Percentiles rank a stretch among this genome's conserved stretches.
These are phyloP conservation scores for Urocynchramus pylzowi DNA, from an alignment of 2,113 vertebrate genomes.

Conservation along the genomic window DNA sequence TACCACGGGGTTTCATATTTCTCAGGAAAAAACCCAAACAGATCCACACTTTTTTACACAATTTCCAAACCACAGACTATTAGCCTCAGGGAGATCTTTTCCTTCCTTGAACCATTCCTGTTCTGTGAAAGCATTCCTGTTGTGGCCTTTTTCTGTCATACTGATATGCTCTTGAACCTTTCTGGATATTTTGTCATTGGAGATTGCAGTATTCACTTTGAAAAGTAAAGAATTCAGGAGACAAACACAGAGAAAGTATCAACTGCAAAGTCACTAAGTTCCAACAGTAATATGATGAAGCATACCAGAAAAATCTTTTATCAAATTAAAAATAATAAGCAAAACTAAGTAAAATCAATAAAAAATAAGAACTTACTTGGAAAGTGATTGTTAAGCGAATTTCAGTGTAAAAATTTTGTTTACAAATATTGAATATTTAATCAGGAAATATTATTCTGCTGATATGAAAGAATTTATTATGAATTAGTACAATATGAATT, in stretches of 20 bases:
- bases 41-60: not conserved
- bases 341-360: not conserved
- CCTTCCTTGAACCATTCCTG: not conserved
- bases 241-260: not conserved
- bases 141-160: not conserved
- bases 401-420: not conserved
- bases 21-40: not conserved
- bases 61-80: not conserved
- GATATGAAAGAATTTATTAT: not conserved
- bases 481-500: not conserved
- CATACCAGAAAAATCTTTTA: not conserved
- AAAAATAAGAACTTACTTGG: not conserved
- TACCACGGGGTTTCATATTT: not conserved
- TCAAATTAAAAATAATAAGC: not conserved
- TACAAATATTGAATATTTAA: not conserved
- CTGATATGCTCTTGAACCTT: not conserved
- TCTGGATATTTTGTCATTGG: not conserved
- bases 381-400: not conserved
- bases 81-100: not conserved
- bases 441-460: not conserved
- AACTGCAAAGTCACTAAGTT: not conserved
- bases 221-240: not conserved
- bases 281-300: not conserved
- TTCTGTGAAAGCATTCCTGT: not conserved
- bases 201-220: not conserved